phyloP scores from a whole-genome alignment of 1,140 invertebrate species.

The Cydia strobilella region DNA sequence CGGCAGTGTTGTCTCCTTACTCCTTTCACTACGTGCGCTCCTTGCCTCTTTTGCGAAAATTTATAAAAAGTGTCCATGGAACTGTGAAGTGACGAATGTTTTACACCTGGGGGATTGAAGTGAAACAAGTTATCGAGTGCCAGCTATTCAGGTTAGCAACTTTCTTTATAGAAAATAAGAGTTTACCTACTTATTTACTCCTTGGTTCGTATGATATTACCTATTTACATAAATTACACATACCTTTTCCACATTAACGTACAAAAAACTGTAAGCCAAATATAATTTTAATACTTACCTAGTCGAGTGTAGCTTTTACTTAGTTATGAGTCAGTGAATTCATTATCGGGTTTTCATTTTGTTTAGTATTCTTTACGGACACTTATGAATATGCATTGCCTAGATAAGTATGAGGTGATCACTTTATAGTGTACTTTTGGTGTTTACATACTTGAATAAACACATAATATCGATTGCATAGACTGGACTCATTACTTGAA shows the following conservation, averaged over 20 bases:
- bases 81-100: constrained; percentile 3
- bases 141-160: constrained; percentile 5
- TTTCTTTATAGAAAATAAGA: constrained; percentile 8
- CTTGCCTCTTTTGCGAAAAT: neutral
- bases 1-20: neutral
- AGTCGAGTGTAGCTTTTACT: neutral
- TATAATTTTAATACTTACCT: no score
- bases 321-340: neutral
- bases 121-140: neutral
- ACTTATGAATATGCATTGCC: neutral
- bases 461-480: no score
- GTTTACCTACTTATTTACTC: no score
- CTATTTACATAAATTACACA: neutral
- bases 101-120: neutral
- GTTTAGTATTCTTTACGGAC: neutral
- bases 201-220: no score
- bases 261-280: neutral
- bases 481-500: no score
- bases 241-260: neutral
- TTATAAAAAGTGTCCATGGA: neutral
- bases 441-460: no score
- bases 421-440: no score
- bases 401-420: no score
- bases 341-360: neutral
- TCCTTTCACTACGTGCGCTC: constrained; percentile 2